Evolutionary conservation across 1,140 invertebrate species (phyloP), one percentile per base, ranked within the genome.

Genomic region (Euura saliciscinereae): DNA sequence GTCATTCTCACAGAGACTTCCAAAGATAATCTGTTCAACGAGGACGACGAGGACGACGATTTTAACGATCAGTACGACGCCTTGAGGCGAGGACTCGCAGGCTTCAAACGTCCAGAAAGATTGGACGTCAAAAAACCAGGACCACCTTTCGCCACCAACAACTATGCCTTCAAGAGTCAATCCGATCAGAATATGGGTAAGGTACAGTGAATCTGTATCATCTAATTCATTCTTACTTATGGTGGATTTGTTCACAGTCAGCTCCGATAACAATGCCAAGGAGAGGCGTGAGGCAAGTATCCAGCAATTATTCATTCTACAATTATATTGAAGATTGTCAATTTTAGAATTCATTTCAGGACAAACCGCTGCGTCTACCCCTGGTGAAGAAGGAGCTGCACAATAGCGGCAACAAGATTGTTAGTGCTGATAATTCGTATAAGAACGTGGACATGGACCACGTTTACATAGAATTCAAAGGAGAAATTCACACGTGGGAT

Each of bases 61-160:
- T 59, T 59, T 59, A n/a, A 8, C 13, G 13, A 59, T 59, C 51
- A 59, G 8, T 73, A 85, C 6, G 79, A 82, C 0, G 78, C 78
- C 28, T 75, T 84, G 66, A 75, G 80, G n/a, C 79, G 78, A 66
- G 82, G 83, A 68, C 75, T 85, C 7, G 78, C 84, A 43, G 93
- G 94, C 45, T 97, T 97, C 85, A 93, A 94, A 76, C 90, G 96
- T 78, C 91, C 92, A 73, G 96, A 97, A 89, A 90, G 96, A 78
- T 89, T 97, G 59, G 96, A 97, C 87, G 96, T 97, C n/a, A 98
- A 98, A 87, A 98, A 98, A 89, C 96, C 96, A 2, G 96, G 96
- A 45, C 96, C 96, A 43, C 91, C 89, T 66, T 92, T 93, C 85
- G 90, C 90, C 69, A 89, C 89, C 2, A 91, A 89, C 82, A 90